Conservation (phyloP, 2,888 invertebrate genomes). For the Rhingia campestris region DNA sequence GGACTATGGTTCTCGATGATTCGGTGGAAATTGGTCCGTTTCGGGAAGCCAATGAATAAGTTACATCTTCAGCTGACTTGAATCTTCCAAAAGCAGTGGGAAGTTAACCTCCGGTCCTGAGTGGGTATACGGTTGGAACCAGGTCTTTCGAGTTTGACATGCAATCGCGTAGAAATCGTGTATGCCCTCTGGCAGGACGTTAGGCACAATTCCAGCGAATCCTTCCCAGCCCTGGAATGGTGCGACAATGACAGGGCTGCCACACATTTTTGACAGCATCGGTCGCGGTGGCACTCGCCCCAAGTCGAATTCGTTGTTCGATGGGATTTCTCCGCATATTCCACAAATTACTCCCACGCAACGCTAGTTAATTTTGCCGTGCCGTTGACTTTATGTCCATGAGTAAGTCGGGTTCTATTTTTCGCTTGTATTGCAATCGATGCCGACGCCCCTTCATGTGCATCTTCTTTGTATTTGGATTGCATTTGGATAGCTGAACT, state of each 20-base stretch:
- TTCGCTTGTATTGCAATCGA: constrained; percentile 96
- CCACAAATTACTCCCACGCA: constrained; percentile 87
- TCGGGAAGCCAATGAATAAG: no score
- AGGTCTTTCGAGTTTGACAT: no score
- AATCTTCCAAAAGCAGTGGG: no score
- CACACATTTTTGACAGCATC: constrained; percentile 58
- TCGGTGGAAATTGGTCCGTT: no score
- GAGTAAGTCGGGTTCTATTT: constrained; percentile 91
- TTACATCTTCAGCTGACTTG: no score
- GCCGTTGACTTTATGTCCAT: constrained; percentile 96
- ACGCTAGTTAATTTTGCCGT: constrained; percentile 90
- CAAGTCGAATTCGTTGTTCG: constrained; percentile 74
- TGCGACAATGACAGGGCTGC: constrained; percentile 79
- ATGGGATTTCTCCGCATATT: constrained; percentile 84
- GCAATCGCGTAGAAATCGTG: constrained; percentile 97
- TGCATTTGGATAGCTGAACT: constrained; percentile 98
- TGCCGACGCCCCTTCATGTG: constrained; percentile 98
- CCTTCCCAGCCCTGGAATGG: constrained; percentile 79
- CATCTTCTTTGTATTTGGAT: no score
- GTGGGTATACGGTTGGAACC: no score
- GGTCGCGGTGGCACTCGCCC: constrained; percentile 59
- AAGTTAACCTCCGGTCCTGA: no score
- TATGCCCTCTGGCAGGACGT: constrained; percentile 91
- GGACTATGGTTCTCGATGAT: no score
- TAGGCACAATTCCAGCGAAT: constrained; percentile 84